phyloP scores from a whole-genome alignment of 2,888 invertebrate genomes.

The Nephrocerus scutellatus region DNA sequence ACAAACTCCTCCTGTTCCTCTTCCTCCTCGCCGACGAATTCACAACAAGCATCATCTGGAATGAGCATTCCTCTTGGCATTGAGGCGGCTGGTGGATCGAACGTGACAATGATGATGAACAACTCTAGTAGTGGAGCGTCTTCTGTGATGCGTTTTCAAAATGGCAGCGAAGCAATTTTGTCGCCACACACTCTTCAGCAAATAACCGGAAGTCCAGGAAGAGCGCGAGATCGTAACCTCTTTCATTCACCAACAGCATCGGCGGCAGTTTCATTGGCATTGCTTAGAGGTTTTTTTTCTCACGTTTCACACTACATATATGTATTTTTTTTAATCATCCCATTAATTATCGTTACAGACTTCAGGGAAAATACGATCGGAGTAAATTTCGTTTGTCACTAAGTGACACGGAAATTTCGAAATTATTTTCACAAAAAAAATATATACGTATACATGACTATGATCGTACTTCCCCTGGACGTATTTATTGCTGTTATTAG shows the following conservation, averaged over 20 bases:
- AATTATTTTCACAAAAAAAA: too few relatives aligned
- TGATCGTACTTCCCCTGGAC: too few relatives aligned
- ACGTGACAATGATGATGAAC: constrained; percentile 18
- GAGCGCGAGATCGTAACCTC: constrained; percentile 47
- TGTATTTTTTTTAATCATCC: too few relatives aligned
- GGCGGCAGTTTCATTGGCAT: constrained; percentile 42
- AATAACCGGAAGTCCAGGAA: constrained; percentile 45
- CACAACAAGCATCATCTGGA: too few relatives aligned
- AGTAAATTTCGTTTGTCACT: too few relatives aligned
- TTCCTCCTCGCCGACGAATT: too few relatives aligned
- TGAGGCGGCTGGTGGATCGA: constrained; percentile 15
- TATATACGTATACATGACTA: too few relatives aligned
- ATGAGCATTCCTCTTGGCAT: constrained; percentile 38
- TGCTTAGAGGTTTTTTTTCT: constrained; percentile 44
- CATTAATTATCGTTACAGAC: too few relatives aligned
- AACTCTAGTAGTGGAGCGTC: constrained; percentile 7
- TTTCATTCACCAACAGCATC: constrained; percentile 43
- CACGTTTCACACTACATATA: background rate
- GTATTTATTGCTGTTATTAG: too few relatives aligned
- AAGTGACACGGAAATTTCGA: too few relatives aligned
- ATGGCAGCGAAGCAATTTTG: constrained; percentile 24
- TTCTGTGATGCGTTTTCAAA: constrained; percentile 19
- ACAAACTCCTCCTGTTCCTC: too few relatives aligned
- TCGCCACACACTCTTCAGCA: constrained; percentile 42
- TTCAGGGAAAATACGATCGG: too few relatives aligned